A percentile compares a stretch with the other conserved stretches of the same genome.
Evolutionary conservation across 1,140 invertebrate genomes (phyloP).

Genomic region (Sminthurides bifidus): DNA sequence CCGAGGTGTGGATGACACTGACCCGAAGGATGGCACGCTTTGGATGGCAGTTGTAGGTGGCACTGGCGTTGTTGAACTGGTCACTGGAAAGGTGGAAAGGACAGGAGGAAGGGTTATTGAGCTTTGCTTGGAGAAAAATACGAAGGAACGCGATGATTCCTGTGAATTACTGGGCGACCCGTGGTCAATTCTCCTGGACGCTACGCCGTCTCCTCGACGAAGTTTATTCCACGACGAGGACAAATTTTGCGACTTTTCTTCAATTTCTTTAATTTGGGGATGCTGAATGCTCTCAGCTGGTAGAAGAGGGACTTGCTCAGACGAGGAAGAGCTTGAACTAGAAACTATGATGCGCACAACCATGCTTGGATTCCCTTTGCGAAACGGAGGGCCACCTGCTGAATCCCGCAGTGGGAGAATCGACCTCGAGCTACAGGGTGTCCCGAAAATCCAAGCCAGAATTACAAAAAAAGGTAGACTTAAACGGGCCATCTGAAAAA

Average conservation of each 20-base stretch:
- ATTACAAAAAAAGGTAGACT: too few relatives aligned
- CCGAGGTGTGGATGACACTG: too few relatives aligned
- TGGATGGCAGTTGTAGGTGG: background rate
- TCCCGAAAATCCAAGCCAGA: too few relatives aligned
- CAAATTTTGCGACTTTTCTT: too few relatives aligned
- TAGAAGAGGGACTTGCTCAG: constrained; percentile 1
- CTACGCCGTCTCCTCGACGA: too few relatives aligned
- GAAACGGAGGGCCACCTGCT: too few relatives aligned
- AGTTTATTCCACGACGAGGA: too few relatives aligned
- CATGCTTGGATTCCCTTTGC: constrained; percentile 22
- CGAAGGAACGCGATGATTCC: background rate
- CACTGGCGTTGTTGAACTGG: background rate
- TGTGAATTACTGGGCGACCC: background rate
- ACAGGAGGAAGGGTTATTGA: background rate
- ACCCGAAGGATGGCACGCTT: too few relatives aligned
- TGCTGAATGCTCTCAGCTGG: background rate
- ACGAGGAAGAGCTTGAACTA: constrained; percentile 6
- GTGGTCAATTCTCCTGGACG: too few relatives aligned
- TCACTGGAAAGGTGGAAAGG: background rate
- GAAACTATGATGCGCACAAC: constrained; percentile 23
- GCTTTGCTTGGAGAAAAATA: background rate
- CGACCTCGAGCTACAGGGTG: background rate
- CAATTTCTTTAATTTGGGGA: background rate
- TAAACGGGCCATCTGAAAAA: too few relatives aligned
- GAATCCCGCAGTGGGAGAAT: background rate